Percentiles rank a stretch among this genome's conserved stretches.
Conservation (phyloP, 2,888 invertebrate species). For the Yponomeuta cagnagella region DNA sequence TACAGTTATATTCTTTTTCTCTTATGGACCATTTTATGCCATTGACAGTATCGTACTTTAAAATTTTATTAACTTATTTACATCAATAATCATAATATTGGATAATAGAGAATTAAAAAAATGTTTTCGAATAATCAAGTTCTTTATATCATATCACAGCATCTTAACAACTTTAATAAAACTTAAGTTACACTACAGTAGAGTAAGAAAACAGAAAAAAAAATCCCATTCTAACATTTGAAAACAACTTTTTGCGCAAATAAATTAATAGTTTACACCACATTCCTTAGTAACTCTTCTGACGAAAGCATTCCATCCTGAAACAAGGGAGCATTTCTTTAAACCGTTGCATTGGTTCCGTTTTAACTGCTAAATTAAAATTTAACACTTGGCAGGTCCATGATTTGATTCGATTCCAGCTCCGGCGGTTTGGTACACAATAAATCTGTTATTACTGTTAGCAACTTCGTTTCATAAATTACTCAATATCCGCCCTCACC, state of each 20-base stretch:
- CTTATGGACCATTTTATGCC: conserved; percentile 51
- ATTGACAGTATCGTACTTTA: conserved; percentile 32
- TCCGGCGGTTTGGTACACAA: no score
- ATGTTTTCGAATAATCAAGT: conserved; percentile 27
- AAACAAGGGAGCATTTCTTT: conserved; percentile 31
- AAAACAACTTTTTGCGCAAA: background rate
- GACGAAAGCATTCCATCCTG: conserved; percentile 75
- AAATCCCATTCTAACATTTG: background rate
- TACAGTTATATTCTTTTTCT: conserved; percentile 13
- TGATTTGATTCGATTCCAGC: no score
- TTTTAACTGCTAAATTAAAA: no score
- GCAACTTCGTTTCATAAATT: no score
- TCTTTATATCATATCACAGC: conserved; percentile 61
- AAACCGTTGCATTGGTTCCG: no score
- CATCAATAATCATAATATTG: conserved; percentile 28
- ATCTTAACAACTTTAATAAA: conserved; percentile 41
- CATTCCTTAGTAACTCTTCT: conserved; percentile 72
- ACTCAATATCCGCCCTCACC: no score
- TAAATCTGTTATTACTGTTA: no score
- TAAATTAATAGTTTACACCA: conserved; percentile 17
- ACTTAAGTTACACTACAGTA: conserved; percentile 22
- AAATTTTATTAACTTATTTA: conserved; percentile 44
- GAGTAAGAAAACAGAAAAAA: background rate
- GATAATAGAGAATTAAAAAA: background rate
- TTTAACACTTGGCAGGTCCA: no score